Evolutionary conservation across 2,888 invertebrate species (phyloP), one percentile per base, ranked within the genome.

Genomic region (Eristalinus sepulchralis): DNA sequence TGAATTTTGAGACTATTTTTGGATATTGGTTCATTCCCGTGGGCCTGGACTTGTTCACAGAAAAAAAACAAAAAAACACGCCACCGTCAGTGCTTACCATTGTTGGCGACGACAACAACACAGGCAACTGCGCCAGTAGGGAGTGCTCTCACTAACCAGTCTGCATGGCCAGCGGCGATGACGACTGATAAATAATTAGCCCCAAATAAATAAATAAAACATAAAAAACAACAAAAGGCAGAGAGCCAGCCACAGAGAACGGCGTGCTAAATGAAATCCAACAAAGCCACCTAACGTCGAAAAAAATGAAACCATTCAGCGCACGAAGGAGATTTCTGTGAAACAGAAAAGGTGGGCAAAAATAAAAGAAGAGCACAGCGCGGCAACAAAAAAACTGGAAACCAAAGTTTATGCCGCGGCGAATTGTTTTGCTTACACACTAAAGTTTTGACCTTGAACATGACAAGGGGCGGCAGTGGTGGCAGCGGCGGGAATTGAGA

Each of bases 151-250:
- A 36, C 39, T 59, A 78, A 78, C 78, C 78, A 64, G 78, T 78
- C 78, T 78, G 64, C 70, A 78, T 33, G 55, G 68, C 70, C 63
- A 70, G 67, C 70, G 39, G 70, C 78, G 62, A 77, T 47, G 47
- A 47, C 55, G 77, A 63, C 63, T 24, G 70, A 68, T 78, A 78
- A 78, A 78, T 78, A 70, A 78, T 78, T 78, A 70, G 64, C 57
- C 55, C 47, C 47, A 17, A 47, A 47, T 17, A 47, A 47, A 47
- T 47, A 47, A 39, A 39, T 39, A 39, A 24, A 70, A 27, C 31
- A 31, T 4, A 59, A 60, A 59, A 67, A 20, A n/a, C 8, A 24
- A 24, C 57, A 22, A 34, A n/a, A 36, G n/a, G 27, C 20, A 68
- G 24, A 53, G 11, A 31, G 17, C 13, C 24, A 4, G 22, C 67